Evolutionary conservation across 2,797 vertebrate species (phyloP).

Genomic region (Pseudomugil gertrudae): DNA sequence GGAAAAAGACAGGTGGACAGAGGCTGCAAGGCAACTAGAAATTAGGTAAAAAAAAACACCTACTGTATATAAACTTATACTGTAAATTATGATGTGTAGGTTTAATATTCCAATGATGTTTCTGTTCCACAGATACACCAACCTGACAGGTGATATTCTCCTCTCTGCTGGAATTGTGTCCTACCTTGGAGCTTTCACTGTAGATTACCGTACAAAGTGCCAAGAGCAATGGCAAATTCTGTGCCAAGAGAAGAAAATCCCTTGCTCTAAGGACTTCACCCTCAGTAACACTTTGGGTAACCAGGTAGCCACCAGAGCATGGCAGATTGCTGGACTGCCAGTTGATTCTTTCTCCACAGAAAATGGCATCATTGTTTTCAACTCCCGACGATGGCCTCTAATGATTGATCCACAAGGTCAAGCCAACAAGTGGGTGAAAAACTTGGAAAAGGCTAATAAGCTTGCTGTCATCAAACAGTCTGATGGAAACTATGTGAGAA

Average conservation of each 20-base stretch:
- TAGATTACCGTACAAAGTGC: conserved; percentile 87
- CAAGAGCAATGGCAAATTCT: conserved; percentile 86
- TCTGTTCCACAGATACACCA: conserved; percentile 78
- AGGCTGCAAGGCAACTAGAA: conserved; percentile 84
- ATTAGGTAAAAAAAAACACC: conserved; percentile 58
- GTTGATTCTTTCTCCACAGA: conserved; percentile 93
- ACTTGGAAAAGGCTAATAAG: conserved; percentile 91
- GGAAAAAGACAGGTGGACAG: conserved; percentile 94
- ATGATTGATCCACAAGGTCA: conserved; percentile 97
- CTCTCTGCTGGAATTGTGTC: conserved; percentile 90
- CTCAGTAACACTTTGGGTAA: conserved; percentile 89
- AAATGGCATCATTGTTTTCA: conserved; percentile 93
- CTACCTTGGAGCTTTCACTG: conserved; percentile 93
- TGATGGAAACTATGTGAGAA: conserved; percentile 87
- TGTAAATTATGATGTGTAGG: neutral
- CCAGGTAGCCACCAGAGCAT: conserved; percentile 88
- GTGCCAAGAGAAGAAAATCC: conserved; percentile 86
- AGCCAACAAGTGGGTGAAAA: conserved; percentile 96
- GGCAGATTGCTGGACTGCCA: conserved; percentile 92
- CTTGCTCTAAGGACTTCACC: conserved; percentile 87
- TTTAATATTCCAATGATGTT: conserved; percentile 45
- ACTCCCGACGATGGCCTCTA: conserved; percentile 91
- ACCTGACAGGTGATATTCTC: conserved; percentile 91
- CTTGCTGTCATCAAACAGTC: conserved; percentile 90
- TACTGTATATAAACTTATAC: conserved; percentile 1